Base-by-base conservation (phyloP, 1,140 invertebrate species). In the Brachionus rubens region DNA sequence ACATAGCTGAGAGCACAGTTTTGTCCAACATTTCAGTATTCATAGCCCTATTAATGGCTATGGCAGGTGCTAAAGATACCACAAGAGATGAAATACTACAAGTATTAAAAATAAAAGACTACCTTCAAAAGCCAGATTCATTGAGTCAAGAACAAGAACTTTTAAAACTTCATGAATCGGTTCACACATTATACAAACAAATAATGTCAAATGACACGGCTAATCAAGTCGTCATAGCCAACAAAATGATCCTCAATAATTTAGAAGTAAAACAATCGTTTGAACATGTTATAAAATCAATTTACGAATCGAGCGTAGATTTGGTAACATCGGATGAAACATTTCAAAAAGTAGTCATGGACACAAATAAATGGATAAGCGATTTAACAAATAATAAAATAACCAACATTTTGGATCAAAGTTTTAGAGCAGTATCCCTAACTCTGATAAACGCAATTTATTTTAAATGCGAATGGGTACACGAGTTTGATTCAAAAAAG, bases 321-420 rank as follows among this genome's bases (percentile, higher is more conserved):
- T 43, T 4, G 12, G 40, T 65, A 12, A 24, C 16, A 10, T 21
- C 40, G 10, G 24, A 41, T 14, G 41, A 43, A 21, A 36, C 36
- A 24, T 43, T 65, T n/a, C 21, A 41, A 24, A 0, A 24, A 21
- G 19, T 65, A 1, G 30, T 65, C 9, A 21, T 12, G 12, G 36
- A 65, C 5, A 65, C 59, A 26, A 65, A 65, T 24, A 65, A 65
- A 65, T 65, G 59, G 59, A 65, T 65, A 14, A 46, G 59, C n/a
- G 16, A 65, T 14, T 26, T 65, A 19, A 65, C 59, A 10, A 65
- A 65, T 65, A 24, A 26, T 46, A 65, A 65, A 65, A 65, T 65
- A 19, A 43, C 36, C 4, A n/a, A 65, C 26, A 41, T 65, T 65
- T 41, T 65, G 9, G 59, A 65, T 43, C 36, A 65, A 14, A 65